Evolutionary conservation across 1,140 invertebrate species (phyloP).

Genomic region (Tenebrio molitor): DNA sequence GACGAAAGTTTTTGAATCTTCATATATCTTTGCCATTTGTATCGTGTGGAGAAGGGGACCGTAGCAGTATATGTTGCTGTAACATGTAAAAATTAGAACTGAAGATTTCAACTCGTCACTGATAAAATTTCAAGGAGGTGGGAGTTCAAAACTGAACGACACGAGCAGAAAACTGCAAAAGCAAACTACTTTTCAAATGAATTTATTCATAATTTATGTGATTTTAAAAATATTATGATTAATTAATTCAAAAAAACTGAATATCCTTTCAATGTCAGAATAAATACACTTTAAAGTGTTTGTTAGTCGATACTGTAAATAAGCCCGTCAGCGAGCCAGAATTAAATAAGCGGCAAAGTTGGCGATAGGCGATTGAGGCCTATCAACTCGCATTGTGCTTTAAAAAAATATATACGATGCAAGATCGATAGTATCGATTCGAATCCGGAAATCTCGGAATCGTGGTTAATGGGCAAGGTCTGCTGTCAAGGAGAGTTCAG

Average conservation of each 20-base stretch:
- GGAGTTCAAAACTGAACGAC: too few species aligned
- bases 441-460: not conserved
- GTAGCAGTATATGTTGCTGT: slow-evolving; percentile 86
- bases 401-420: slow-evolving; percentile 42
- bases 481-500: slow-evolving; percentile 36
- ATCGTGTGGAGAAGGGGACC: slow-evolving; percentile 85
- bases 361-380: not conserved
- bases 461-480: slow-evolving; percentile 23
- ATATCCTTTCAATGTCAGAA: too few species aligned
- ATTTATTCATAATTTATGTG: too few species aligned
- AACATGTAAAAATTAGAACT: slow-evolving; percentile 51
- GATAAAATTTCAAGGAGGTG: too few species aligned
- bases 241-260: too few species aligned
- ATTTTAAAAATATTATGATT: too few species aligned
- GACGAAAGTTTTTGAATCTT: slow-evolving; percentile 94
- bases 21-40: slow-evolving; percentile 82
- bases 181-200: too few species aligned
- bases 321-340: not conserved
- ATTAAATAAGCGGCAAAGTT: not conserved
- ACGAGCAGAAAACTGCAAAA: too few species aligned
- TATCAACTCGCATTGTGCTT: slow-evolving; percentile 34
- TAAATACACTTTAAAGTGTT: too few species aligned
- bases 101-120: too few species aligned
- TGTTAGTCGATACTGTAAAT: too few species aligned
- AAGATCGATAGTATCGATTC: slow-evolving; percentile 25